phyloP scores from a whole-genome alignment of 2,888 invertebrate species.

The Drosophila fungiperda region DNA sequence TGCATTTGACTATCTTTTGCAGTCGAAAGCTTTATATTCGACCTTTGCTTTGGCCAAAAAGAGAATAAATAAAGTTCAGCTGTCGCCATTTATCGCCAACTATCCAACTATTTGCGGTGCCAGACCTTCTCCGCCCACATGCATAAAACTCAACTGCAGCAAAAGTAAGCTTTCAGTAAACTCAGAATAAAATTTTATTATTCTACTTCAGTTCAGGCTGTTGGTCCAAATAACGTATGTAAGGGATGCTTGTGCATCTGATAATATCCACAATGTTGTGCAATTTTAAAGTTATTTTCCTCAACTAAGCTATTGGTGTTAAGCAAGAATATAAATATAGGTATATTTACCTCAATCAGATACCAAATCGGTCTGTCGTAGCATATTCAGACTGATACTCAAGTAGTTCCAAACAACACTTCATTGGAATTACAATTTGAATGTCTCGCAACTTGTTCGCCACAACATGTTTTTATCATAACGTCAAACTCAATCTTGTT shows the following conservation, averaged over 20 bases:
- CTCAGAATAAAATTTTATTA: constrained; percentile 15
- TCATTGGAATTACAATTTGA: not conserved
- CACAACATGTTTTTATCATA: constrained; percentile 20
- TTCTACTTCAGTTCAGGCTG: constrained; percentile 3
- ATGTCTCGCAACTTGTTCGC: constrained; percentile 14
- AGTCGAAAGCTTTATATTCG: constrained; percentile 23
- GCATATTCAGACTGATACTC: not conserved
- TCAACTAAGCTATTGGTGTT: too few relatives aligned
- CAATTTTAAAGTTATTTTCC: not conserved
- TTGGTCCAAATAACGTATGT: not conserved
- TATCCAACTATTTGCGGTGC: constrained; percentile 12
- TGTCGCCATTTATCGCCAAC: constrained; percentile 24
- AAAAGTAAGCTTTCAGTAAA: constrained; percentile 6
- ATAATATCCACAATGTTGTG: not conserved
- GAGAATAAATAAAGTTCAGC: constrained; percentile 29
- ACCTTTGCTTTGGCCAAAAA: constrained; percentile 11
- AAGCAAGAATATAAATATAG: not conserved
- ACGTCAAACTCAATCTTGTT: constrained; percentile 5
- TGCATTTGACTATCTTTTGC: not conserved
- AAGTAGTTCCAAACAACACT: not conserved
- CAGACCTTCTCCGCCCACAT: not conserved
- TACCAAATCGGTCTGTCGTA: not conserved
- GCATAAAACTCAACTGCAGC: not conserved
- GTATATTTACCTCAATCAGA: not conserved
- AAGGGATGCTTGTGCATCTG: not conserved